Conservation (phyloP, 2,888 invertebrate genomes). For the Pterostichus madidus region DNA sequence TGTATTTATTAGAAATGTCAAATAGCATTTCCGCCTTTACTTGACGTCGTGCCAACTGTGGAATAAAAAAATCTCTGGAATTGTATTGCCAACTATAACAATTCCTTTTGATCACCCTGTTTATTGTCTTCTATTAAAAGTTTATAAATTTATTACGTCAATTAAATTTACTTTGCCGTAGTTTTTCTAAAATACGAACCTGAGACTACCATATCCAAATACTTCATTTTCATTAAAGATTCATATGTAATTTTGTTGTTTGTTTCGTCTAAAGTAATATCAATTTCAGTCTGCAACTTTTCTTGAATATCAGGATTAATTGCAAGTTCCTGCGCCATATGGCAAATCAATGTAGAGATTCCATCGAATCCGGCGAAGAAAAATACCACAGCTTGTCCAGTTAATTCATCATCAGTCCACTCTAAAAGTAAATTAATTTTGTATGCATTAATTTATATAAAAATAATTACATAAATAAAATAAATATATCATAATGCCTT, state of each 20-base stretch:
- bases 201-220: constrained; percentile 82
- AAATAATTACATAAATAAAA: no score
- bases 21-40: no score
- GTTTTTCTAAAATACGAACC: constrained; percentile 76
- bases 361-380: constrained; percentile 79
- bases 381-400: constrained; percentile 79
- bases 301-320: constrained; percentile 81
- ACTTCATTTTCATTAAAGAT: constrained; percentile 79
- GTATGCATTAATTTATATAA: constrained; percentile 72
- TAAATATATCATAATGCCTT: no score
- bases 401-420: constrained; percentile 78
- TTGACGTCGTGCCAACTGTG: no score
- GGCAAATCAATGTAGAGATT: constrained; percentile 76
- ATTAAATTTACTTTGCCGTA: no score
- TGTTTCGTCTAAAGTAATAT: constrained; percentile 68
- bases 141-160: no score
- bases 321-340: constrained; percentile 80
- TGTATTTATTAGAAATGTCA: no score
- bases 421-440: constrained; percentile 16
- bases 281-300: constrained; percentile 78
- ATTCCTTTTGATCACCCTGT: no score
- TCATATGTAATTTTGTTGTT: constrained; percentile 78
- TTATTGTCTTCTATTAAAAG: no score
- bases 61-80: no score
- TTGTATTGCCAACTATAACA: no score